phyloP scores from a whole-genome alignment of 2,888 invertebrate genomes.

The Polyploca ridens region DNA sequence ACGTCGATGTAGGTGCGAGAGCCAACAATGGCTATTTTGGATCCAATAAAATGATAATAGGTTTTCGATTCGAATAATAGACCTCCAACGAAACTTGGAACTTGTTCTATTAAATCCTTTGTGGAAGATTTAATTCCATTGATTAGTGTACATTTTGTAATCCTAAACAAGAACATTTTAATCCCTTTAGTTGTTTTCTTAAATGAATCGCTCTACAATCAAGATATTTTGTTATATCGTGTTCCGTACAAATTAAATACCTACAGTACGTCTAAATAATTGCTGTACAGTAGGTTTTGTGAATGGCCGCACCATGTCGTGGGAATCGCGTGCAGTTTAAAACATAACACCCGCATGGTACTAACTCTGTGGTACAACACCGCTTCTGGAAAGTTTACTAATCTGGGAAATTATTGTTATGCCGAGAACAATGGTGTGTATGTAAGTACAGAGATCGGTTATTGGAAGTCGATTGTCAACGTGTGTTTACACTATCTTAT shows the following conservation, averaged over 20 bases:
- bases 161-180: conserved; percentile 18
- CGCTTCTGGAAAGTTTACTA: conserved; percentile 66
- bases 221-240: not conserved
- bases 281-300: conserved; percentile 33
- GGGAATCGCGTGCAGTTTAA: conserved; percentile 54
- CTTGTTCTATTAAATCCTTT: not conserved
- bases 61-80: not conserved
- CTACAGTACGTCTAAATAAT: conserved; percentile 13
- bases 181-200: not conserved
- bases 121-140: conserved; percentile 14
- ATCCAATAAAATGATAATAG: conserved; percentile 2
- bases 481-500: conserved; percentile 6
- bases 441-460: conserved; percentile 37
- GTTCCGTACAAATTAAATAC: conserved; percentile 26
- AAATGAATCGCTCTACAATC: not conserved
- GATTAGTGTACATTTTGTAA: conserved; percentile 33
- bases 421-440: conserved; percentile 61
- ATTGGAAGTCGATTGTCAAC: conserved; percentile 39
- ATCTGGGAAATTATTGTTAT: conserved; percentile 56
- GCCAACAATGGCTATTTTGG: conserved; percentile 3
- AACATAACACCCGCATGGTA: conserved; percentile 45
- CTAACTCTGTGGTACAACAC: conserved; percentile 42
- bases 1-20: not conserved
- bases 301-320: conserved; percentile 45
- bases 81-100: not conserved